These are phyloP conservation scores for Cecidostiba fungosa DNA, from an alignment of 2,888 invertebrate species.

Conservation along the genomic window DNA sequence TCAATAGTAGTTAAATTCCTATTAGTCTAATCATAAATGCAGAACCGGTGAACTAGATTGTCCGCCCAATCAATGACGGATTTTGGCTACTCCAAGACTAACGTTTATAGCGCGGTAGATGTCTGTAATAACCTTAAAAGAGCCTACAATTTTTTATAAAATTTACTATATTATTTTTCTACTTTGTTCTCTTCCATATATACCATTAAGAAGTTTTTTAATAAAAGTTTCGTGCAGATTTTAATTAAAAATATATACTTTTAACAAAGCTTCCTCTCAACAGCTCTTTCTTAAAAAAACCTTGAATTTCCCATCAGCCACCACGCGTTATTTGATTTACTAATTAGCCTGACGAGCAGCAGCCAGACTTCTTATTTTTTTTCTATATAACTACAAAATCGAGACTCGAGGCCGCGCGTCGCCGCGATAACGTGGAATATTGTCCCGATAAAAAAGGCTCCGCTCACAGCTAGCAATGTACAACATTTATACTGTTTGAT, in stretches of 20 bases:
- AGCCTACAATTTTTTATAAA: too few relatives aligned
- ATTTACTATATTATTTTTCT: too few relatives aligned
- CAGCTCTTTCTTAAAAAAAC: background rate
- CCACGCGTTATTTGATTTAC: background rate
- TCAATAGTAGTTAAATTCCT: background rate
- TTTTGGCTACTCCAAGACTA: background rate
- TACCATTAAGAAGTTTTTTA: background rate
- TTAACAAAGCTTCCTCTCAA: background rate
- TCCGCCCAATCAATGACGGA: background rate
- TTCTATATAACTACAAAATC: background rate
- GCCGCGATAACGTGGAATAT: background rate
- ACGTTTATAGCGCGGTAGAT: background rate
- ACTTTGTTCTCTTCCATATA: too few relatives aligned
- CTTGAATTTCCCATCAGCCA: background rate
- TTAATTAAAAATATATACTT: background rate
- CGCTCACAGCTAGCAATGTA: background rate
- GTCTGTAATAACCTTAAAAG: background rate
- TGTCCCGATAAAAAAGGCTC: background rate
- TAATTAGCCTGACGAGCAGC: conserved; percentile 2
- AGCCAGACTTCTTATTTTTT: background rate
- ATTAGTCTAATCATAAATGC: background rate
- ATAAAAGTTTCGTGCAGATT: background rate
- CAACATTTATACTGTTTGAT: background rate
- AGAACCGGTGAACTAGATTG: background rate
- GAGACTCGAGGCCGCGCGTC: conserved; percentile 6